phyloP scores from a whole-genome alignment of 2,888 invertebrate genomes.

The Drosophila cracens region DNA sequence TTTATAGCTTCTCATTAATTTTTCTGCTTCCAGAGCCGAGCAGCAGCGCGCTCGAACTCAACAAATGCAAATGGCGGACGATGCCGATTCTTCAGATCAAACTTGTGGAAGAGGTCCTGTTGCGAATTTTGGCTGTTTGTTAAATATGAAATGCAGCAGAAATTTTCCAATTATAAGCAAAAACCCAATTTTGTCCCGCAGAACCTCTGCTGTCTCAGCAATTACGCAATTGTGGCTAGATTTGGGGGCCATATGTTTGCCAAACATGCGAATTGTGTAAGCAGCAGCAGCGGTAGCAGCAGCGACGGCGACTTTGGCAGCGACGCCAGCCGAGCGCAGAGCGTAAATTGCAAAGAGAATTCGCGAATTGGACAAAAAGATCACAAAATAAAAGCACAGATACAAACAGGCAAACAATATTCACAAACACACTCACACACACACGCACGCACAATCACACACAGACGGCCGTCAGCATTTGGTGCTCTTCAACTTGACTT shows the following conservation, averaged over 20 bases:
- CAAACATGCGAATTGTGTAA: slow-evolving; percentile 77
- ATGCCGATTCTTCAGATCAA: slow-evolving; percentile 92
- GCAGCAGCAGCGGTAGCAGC: slow-evolving; percentile 26
- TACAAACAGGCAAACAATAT: neutral
- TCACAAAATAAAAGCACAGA: slow-evolving; percentile 43
- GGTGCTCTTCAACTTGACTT: slow-evolving; percentile 78
- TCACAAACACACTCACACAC: slow-evolving; percentile 8
- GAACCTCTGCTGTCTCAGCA: neutral
- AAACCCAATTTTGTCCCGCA: too few species aligned
- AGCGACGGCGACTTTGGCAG: neutral
- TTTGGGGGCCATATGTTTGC: slow-evolving; percentile 59
- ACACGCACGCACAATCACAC: slow-evolving; percentile 3
- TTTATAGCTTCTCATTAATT: slow-evolving; percentile 58
- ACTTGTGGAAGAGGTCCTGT: slow-evolving; percentile 81
- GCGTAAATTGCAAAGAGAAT: slow-evolving; percentile 58
- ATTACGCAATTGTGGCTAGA: slow-evolving; percentile 9
- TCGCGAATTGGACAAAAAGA: slow-evolving; percentile 59
- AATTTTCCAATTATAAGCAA: neutral
- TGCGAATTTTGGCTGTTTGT: slow-evolving; percentile 95
- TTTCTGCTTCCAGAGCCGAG: slow-evolving; percentile 87
- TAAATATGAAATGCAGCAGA: neutral
- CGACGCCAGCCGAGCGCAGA: slow-evolving; percentile 18
- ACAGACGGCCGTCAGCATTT: slow-evolving; percentile 30
- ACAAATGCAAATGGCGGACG: slow-evolving; percentile 99
- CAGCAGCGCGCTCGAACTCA: slow-evolving; percentile 94